Base-by-base conservation (phyloP, 2,113 vertebrate species). In the Atherinomorus stipes region DNA sequence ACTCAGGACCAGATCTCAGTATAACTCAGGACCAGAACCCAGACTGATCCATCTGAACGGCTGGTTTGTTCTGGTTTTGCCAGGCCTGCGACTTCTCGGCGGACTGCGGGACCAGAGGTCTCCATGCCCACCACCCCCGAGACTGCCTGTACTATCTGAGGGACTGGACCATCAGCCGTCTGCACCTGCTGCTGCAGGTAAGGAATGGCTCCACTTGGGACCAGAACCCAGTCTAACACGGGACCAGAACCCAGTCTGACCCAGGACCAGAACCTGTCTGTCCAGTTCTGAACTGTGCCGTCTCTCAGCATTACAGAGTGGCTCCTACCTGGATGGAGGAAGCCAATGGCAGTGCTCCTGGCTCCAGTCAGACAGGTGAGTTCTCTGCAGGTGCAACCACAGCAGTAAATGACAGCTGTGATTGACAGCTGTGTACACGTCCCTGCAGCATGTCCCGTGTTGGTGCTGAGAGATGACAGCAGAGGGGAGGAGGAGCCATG, bases 131-230 rank as follows among this genome's bases (percentile, higher is more conserved):
- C 78, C 94, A 95, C 66, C 93, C 92, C 34, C 84, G 94, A 71
- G 85, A 94, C 89, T 95, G 94, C 57, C 87, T 94, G 31, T 95
- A 94, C 77, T 89, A 95, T 78, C 91, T 95, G 28, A 90, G 94
- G 21, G 94, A 95, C 89, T 95, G 94, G 94, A 92, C 52, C 9
- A 78, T 93, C 26, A 0, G 63, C 38, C 91, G 93, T 42, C 87
- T 95, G 0, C 89, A 84, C 22, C 80, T 64, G 50, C 80, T 95
- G 50, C 78, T 94, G 1, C 91, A 92, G 86, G 94, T 95, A 22
- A 73, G 64, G n/a, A 6, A 11, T n/a, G n/a, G n/a, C n/a, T n/a
- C n/a, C n/a, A n/a, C n/a, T n/a, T n/a, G n/a, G n/a, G n/a, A n/a
- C n/a, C n/a, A n/a, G n/a, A n/a, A n/a, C n/a, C n/a, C n/a, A n/a